These are phyloP conservation scores for Origma solitaria DNA, from an alignment of 2,113 vertebrate genomes.

Conservation along the genomic window DNA sequence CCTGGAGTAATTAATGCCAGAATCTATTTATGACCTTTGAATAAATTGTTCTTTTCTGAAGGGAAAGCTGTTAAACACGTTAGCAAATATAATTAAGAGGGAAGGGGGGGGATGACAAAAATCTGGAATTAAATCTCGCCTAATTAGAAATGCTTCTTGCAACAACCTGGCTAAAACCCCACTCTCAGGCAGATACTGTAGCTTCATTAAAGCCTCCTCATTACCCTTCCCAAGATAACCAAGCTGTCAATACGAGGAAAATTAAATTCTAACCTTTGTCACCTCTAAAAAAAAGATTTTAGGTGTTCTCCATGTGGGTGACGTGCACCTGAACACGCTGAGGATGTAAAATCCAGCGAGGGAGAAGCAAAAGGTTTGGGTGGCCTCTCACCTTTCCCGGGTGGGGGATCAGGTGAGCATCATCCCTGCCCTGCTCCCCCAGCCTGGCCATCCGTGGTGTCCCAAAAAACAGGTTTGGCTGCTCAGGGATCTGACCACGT, in stretches of 20 bases:
- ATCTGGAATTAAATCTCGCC: not conserved
- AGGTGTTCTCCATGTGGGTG: accelerated
- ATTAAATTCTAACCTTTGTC: not conserved
- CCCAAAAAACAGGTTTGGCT: not conserved
- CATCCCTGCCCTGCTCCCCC: not conserved
- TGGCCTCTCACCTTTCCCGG: not conserved
- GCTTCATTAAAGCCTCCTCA: constrained; percentile 15
- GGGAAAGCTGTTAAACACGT: constrained; percentile 8
- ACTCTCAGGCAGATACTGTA: not conserved
- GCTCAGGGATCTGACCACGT: not conserved
- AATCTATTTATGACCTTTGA: constrained; percentile 35
- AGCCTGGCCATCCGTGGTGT: not conserved
- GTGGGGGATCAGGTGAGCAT: not conserved
- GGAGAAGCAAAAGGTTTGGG: not conserved
- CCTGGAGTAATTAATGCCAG: not conserved
- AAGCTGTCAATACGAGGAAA: not conserved
- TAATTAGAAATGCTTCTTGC: not conserved
- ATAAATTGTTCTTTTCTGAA: not conserved
- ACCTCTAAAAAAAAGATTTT: not conserved
- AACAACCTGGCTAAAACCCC: not conserved
- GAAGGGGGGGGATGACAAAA: not conserved
- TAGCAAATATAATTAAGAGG: not conserved
- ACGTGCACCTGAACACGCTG: not conserved
- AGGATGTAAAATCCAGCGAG: not conserved
- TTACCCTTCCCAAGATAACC: not conserved